phyloP scores from a whole-genome alignment of 2,888 invertebrate species.

The Augiades crinisus region DNA sequence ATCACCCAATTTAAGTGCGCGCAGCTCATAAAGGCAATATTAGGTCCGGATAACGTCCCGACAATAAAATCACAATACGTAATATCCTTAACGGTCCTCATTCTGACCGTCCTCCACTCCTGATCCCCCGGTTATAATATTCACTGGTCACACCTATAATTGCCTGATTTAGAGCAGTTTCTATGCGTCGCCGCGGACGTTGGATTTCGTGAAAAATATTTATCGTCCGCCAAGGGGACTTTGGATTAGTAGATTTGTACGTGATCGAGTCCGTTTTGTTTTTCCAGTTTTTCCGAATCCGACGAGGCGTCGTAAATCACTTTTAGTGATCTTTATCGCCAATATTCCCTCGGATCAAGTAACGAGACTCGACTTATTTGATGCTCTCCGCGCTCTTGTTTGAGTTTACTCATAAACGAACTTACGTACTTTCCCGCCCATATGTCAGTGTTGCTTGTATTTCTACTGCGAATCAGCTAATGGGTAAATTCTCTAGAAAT shows the following conservation, averaged over 20 bases:
- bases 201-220: constrained; percentile 78
- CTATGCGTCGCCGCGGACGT: constrained; percentile 64
- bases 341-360: constrained; percentile 26
- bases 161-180: constrained; percentile 78
- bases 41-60: constrained; percentile 22
- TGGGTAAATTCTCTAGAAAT: too few species aligned
- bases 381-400: background rate
- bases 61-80: constrained; percentile 31
- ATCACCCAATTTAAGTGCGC: constrained; percentile 12
- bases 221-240: constrained; percentile 63
- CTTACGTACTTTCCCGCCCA: too few species aligned
- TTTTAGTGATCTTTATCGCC: constrained; percentile 25
- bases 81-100: constrained; percentile 32
- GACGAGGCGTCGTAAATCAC: constrained; percentile 32
- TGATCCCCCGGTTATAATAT: constrained; percentile 73
- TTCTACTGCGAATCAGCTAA: too few species aligned
- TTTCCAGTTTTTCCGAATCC: constrained; percentile 29
- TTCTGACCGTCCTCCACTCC: constrained; percentile 33
- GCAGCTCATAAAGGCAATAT: constrained; percentile 22
- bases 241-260: constrained; percentile 76
- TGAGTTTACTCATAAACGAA: background rate
- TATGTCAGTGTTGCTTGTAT: too few species aligned
- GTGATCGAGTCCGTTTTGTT: constrained; percentile 49
- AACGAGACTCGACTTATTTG: constrained; percentile 23
- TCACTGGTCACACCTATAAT: constrained; percentile 76